Percentiles rank a stretch among this genome's conserved stretches.
Conservation (phyloP, 2,888 invertebrate species). For the Choreutis nemorana region DNA sequence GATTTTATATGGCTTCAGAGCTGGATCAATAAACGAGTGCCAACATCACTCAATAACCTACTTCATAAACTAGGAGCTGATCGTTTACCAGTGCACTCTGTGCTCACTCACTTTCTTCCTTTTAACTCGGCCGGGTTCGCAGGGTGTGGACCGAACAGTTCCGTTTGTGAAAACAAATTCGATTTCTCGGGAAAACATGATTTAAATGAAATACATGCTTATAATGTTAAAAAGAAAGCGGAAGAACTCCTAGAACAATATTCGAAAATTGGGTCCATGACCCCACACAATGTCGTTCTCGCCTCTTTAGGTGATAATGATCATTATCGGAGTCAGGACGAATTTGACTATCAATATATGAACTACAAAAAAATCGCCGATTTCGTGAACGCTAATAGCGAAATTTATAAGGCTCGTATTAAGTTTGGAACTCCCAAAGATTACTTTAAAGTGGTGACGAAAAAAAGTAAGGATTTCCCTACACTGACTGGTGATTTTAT, state of each 20-base stretch:
- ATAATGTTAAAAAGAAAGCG: conserved; percentile 85
- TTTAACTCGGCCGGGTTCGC: conserved; percentile 42
- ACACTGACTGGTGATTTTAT: conserved; percentile 92
- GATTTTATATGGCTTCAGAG: conserved; percentile 93
- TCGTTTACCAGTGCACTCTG: conserved; percentile 34
- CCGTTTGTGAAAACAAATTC: conserved; percentile 29
- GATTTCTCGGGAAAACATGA: conserved; percentile 78
- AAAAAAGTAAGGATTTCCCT: conserved; percentile 68
- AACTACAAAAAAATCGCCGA: conserved; percentile 90
- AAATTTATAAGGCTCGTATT: conserved; percentile 76
- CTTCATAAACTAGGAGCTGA: conserved; percentile 36
- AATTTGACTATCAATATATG: conserved; percentile 93
- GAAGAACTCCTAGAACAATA: conserved; percentile 88
- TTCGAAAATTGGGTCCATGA: conserved; percentile 84
- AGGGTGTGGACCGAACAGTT: conserved; percentile 41
- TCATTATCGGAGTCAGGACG: conserved; percentile 83
- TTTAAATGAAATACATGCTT: conserved; percentile 79
- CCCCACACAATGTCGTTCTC: conserved; percentile 88
- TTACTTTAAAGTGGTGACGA: conserved; percentile 79
- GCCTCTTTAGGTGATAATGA: conserved; percentile 95
- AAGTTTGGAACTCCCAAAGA: conserved; percentile 89
- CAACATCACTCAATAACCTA: conserved; percentile 28
- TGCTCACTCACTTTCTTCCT: conserved; percentile 40
- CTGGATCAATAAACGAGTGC: conserved; percentile 67
- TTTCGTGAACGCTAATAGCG: conserved; percentile 81